A percentile compares a stretch with the other conserved stretches of the same genome.
These are phyloP conservation scores for Trogon surrucura DNA, from an alignment of 2,113 vertebrate species.

Conservation along the genomic window DNA sequence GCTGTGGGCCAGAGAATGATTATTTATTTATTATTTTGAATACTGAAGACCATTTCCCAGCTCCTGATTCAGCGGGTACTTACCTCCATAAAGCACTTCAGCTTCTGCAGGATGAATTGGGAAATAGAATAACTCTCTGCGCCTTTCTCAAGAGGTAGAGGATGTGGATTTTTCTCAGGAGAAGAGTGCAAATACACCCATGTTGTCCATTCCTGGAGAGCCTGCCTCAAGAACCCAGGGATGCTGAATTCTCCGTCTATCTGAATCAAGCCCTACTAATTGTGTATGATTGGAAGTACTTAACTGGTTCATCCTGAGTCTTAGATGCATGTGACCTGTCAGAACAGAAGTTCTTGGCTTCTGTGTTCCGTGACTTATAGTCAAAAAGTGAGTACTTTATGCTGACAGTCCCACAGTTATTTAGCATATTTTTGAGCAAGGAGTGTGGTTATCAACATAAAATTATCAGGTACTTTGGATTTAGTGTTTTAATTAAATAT, in stretches of 20 bases:
- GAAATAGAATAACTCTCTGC: not conserved
- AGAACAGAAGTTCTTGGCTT: not conserved
- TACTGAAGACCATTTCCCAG: not conserved
- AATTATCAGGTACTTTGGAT: not conserved
- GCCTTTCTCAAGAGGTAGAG: not conserved
- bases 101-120: not conserved
- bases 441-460: not conserved
- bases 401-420: not conserved
- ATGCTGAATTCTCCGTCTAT: not conserved
- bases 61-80: not conserved
- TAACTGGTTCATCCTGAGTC: not conserved
- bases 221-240: not conserved
- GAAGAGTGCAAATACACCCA: not conserved
- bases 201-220: not conserved
- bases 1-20: not conserved
- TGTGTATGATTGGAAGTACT: not conserved
- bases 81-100: not conserved
- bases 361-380: not conserved
- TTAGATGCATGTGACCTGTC: not conserved
- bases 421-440: not conserved
- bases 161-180: fast-evolving
- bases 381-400: not conserved
- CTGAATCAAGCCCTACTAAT: not conserved
- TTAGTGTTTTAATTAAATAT: not conserved
- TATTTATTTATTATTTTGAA: not conserved